phyloP scores from a whole-genome alignment of 2,113 vertebrate genomes.

The Poecile atricapillus region DNA sequence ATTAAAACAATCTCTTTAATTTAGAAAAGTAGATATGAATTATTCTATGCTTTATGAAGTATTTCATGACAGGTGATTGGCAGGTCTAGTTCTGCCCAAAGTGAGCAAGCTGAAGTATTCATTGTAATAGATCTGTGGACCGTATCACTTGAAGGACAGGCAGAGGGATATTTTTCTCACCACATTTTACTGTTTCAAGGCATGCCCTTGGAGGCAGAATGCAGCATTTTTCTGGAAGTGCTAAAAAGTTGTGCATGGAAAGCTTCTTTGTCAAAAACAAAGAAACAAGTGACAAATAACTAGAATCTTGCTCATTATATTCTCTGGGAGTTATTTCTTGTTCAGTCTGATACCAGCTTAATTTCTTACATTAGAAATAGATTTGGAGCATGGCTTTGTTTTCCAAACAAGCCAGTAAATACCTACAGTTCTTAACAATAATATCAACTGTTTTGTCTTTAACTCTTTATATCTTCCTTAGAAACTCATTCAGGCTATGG shows the following conservation, averaged over 20 bases:
- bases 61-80: conserved; percentile 22
- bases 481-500: not conserved
- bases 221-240: not conserved
- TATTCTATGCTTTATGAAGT: not conserved
- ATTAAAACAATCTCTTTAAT: not conserved
- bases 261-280: not conserved
- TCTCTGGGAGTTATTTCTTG: not conserved
- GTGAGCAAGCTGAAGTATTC: not conserved
- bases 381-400: not conserved
- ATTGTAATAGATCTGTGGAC: conserved; percentile 22
- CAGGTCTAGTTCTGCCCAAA: not conserved
- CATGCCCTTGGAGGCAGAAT: not conserved
- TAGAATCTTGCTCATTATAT: not conserved
- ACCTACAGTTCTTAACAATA: not conserved
- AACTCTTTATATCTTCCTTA: not conserved
- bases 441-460: not conserved
- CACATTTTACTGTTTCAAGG: not conserved
- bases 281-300: not conserved
- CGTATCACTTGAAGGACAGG: not conserved
- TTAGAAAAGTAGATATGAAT: not conserved
- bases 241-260: not conserved
- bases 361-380: not conserved
- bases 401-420: not conserved
- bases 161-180: not conserved
- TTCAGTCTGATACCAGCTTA: not conserved